Conservation (phyloP, 1,140 invertebrate species). For the Drosophila yakuba region DNA sequence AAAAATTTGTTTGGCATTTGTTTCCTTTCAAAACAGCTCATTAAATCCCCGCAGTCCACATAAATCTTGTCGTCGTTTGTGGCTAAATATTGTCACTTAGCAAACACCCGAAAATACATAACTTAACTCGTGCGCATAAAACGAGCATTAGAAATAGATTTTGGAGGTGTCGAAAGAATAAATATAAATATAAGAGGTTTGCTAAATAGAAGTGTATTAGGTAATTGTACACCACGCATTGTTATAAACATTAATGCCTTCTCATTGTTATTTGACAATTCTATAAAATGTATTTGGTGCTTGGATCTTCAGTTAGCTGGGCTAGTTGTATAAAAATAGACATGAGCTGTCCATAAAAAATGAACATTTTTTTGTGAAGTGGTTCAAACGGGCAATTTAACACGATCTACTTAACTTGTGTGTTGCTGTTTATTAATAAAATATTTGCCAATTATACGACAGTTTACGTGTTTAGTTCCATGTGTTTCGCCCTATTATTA, state of each 20-base stretch:
- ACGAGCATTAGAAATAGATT: slow-evolving; percentile 47
- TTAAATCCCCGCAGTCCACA: slow-evolving; percentile 11
- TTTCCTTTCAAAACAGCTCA: slow-evolving; percentile 5
- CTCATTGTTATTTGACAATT: too few relatives aligned
- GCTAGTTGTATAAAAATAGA: too few relatives aligned
- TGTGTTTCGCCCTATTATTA: slow-evolving; percentile 1
- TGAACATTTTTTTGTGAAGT: background rate
- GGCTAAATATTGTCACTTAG: slow-evolving; percentile 26
- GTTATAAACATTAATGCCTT: too few relatives aligned
- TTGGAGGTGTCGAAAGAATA: slow-evolving; percentile 6
- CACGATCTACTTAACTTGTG: background rate
- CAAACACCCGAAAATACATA: slow-evolving; percentile 23
- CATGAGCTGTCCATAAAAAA: background rate
- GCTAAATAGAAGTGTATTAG: background rate
- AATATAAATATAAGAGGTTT: background rate
- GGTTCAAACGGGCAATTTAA: background rate
- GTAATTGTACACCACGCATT: background rate
- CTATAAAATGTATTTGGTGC: too few relatives aligned
- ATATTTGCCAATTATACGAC: background rate
- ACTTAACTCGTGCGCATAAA: slow-evolving; percentile 35
- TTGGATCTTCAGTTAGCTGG: too few relatives aligned
- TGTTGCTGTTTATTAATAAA: background rate
- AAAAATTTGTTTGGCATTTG: slow-evolving; percentile 22
- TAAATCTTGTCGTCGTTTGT: slow-evolving; percentile 35
- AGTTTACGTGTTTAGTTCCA: background rate